phyloP scores from a whole-genome alignment of 1,140 invertebrate species.

The Platorchestia sp. region DNA sequence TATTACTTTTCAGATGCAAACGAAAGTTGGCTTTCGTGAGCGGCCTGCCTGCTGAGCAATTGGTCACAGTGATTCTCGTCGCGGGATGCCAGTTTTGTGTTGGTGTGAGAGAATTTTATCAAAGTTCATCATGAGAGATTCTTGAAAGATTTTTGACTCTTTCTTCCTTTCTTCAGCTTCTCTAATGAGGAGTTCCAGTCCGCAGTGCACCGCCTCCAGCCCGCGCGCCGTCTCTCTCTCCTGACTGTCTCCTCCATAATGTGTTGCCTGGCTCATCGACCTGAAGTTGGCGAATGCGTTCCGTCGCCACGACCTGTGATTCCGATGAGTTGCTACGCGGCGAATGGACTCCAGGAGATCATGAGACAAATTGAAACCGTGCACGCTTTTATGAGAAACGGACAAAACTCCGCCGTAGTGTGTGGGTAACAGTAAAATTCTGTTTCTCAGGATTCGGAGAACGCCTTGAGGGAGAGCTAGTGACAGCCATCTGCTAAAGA shows the following conservation, averaged over 20 bases:
- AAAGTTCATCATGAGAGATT: constrained; percentile 56
- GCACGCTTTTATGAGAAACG: constrained; percentile 83
- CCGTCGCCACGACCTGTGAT: constrained; percentile 59
- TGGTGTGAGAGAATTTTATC: constrained; percentile 30
- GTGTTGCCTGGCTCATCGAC: constrained; percentile 62
- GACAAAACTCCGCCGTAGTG: constrained; percentile 79
- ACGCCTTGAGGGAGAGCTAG: constrained; percentile 77
- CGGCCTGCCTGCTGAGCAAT: not conserved
- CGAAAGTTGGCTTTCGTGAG: not conserved
- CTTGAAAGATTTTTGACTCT: constrained; percentile 55
- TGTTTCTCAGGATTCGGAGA: constrained; percentile 77
- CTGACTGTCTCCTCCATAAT: constrained; percentile 57
- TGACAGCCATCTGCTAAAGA: constrained; percentile 79
- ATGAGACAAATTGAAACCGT: constrained; percentile 82
- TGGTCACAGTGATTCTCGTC: not conserved
- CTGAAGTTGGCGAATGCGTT: constrained; percentile 67
- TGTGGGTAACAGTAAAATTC: constrained; percentile 80
- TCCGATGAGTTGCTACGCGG: constrained; percentile 73
- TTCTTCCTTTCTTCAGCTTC: constrained; percentile 63
- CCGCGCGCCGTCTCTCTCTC: constrained; percentile 63
- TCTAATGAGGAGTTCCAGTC: constrained; percentile 64
- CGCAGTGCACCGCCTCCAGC: constrained; percentile 63
- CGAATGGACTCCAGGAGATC: constrained; percentile 81
- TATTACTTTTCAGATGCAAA: too few relatives aligned
- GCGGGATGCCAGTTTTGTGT: not conserved